Evolutionary conservation across 2,113 vertebrate species (phyloP), one percentile per base, ranked within the genome.

Genomic region (Lepisosteus oculatus): DNA sequence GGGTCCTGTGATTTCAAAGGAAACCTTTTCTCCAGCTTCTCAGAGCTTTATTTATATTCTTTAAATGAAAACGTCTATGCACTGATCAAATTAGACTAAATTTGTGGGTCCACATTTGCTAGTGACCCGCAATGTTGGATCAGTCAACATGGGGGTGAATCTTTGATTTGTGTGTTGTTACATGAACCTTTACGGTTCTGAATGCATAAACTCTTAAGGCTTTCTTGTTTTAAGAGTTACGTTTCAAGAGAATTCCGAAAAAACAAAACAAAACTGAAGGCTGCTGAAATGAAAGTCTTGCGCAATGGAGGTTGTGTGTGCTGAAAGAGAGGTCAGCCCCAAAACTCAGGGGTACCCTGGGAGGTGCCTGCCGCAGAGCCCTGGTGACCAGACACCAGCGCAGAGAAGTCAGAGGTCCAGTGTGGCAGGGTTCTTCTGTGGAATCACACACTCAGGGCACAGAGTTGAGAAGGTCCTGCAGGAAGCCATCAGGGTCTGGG

Each of bases 401-500:
- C 74, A 57, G 45, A 76, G 63, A 15, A 67, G 55, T 72, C n/a
- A 43, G n/a, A 12, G 63, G 73, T 71, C 72, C 78, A 69, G 74
- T 78, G 72, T 68, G 70, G 67, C 6, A 3, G 43, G 9, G 29
- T 68, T 55, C 72, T 43, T 43, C 61, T 71, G 67, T 75, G 65
- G 57, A 14, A 74, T 59, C 69, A 73, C 29, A 29, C 71, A 77
- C 79, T 98, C 93, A 99, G 86, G 97, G 97, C 83, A 99, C 86
- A 84, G 96, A 96, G 93, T 95, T 97, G 87, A 99, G 74, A 76
- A 98, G 90, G 75, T 98, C 97, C 87, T 95, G 94, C 79, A 99
- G 90, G 90, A 99, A 99, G 89, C 87, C 88, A 79, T 99, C 95
- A 0, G 96, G 93, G 65, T 97, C 94, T 0, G 76, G 89, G 85